Base-by-base conservation (phyloP, 2,888 invertebrate species). In the Cheilosia impressa region DNA sequence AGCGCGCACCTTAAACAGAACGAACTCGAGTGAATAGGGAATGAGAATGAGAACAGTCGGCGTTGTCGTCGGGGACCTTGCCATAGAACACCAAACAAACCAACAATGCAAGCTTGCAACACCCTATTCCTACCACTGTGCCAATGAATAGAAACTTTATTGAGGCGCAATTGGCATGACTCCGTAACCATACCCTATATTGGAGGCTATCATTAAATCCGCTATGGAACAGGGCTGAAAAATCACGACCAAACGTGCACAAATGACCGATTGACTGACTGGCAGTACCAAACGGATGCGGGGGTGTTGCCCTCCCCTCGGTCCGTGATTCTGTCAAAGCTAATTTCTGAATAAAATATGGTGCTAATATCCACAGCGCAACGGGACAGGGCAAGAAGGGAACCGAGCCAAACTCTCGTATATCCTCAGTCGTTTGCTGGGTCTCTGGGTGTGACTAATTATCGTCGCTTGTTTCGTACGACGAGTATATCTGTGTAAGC, bases 191-290 rank as follows among this genome's bases (percentile, higher is more conserved):
- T 71, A 71, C 77, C 65, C 78, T 73, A 68, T 68, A 73, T 66
- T 68, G 27, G 62, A 45, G 63, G 62, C 72, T 80, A 66, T 81
- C 57, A 81, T 85, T 76, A 77, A 81, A 81, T 85, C 13, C 38
- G 68, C 72, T 68, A 68, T 57, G 41, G 45, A 81, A 66, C 63
- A 81, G 81, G 81, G 85, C 81, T 81, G 71, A 81, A 84, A 79
- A 71, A 85, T 81, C 85, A 85, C 85, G 85, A 85, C 63, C 77
- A 65, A 69, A 62, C 75, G 72, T 81, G 76, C 55, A 68, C 41
- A 24, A 85, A 77, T 85, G 85, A 81, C 85, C 85, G 77, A 85
- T 68, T 85, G 85, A 85, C 81, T 85, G 81, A 77, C 76, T 76
- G 60, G 72, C 69, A 68, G 55, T 58, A 41, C 60, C 9, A 68